Evolutionary conservation across 1,140 invertebrate species (phyloP).

Genomic region (Cheumatopsyche charites): DNA sequence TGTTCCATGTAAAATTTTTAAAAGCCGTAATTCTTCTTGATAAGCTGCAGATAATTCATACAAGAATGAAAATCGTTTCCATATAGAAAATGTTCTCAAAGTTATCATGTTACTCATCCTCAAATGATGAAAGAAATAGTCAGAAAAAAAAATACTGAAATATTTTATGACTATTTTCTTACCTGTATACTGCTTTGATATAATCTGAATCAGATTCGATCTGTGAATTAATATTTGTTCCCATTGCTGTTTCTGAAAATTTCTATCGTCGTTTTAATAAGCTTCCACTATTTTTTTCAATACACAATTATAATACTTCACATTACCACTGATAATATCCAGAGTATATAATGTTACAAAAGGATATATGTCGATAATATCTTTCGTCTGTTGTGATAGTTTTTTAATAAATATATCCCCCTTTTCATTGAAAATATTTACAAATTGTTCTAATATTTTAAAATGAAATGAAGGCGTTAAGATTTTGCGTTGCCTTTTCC

Average conservation of each 20-base stretch:
- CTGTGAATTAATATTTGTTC: slow-evolving; percentile 41
- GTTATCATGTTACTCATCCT: slow-evolving; percentile 30
- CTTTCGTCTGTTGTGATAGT: slow-evolving; percentile 63
- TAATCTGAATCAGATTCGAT: slow-evolving; percentile 24
- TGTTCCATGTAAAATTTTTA: slow-evolving; percentile 32
- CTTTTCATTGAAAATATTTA: slow-evolving; percentile 81
- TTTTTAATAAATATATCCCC: slow-evolving; percentile 67
- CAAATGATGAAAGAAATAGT: too few relatives aligned
- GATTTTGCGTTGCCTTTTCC: slow-evolving; percentile 41
- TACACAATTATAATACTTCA: background rate
- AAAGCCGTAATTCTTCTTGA: background rate
- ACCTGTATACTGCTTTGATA: slow-evolving; percentile 42
- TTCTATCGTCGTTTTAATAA: too few relatives aligned
- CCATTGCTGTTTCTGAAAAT: slow-evolving; percentile 40
- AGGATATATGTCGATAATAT: slow-evolving; percentile 71
- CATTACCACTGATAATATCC: slow-evolving; percentile 81
- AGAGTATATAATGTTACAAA: slow-evolving; percentile 76
- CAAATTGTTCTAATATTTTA: slow-evolving; percentile 82
- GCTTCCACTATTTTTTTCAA: too few relatives aligned
- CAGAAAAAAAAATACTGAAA: too few relatives aligned
- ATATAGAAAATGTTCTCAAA: slow-evolving; percentile 18
- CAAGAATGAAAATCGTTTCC: slow-evolving; percentile 32
- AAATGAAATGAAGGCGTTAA: slow-evolving; percentile 87
- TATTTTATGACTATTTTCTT: too few relatives aligned
- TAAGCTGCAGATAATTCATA: slow-evolving; percentile 28